Evolutionary conservation across 2,888 invertebrate genomes (phyloP).

Genomic region (Petrolisthes manimaculis): DNA sequence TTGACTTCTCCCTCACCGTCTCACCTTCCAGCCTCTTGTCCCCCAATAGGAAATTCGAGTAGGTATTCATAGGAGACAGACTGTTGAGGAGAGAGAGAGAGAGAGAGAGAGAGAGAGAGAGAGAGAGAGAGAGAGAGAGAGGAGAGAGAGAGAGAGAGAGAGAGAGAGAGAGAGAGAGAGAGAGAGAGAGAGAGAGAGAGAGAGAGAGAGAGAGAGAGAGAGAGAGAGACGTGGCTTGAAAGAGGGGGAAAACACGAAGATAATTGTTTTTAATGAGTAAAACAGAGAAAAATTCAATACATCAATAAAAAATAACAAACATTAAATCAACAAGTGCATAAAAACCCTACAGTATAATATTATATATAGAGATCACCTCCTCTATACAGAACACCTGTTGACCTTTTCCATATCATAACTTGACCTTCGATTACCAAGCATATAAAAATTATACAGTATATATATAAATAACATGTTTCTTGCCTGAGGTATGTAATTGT

Average conservation of each 20-base stretch:
- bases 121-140: slow-evolving; percentile 17
- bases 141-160: background rate
- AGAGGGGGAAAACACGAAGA: too few relatives aligned
- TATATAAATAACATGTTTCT: too few relatives aligned
- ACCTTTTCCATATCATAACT: too few relatives aligned
- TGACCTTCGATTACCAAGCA: too few relatives aligned
- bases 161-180: background rate
- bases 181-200: background rate
- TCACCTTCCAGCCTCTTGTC: too few relatives aligned
- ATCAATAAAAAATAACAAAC: background rate
- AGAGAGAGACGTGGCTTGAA: background rate
- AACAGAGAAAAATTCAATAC: background rate
- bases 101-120: slow-evolving; percentile 12
- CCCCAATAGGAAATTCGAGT: too few relatives aligned
- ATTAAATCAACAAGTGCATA: background rate
- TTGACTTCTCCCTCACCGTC: too few relatives aligned
- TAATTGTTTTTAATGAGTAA: background rate
- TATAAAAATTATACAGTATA: too few relatives aligned
- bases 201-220: background rate
- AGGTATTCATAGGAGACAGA: background rate
- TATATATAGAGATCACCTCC: too few relatives aligned
- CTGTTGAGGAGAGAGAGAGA: background rate
- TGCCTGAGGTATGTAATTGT: too few relatives aligned
- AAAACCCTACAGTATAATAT: too few relatives aligned
- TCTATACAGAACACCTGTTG: too few relatives aligned